phyloP scores from a whole-genome alignment of 2,113 vertebrate species.

The Thryonomys swinderianus region DNA sequence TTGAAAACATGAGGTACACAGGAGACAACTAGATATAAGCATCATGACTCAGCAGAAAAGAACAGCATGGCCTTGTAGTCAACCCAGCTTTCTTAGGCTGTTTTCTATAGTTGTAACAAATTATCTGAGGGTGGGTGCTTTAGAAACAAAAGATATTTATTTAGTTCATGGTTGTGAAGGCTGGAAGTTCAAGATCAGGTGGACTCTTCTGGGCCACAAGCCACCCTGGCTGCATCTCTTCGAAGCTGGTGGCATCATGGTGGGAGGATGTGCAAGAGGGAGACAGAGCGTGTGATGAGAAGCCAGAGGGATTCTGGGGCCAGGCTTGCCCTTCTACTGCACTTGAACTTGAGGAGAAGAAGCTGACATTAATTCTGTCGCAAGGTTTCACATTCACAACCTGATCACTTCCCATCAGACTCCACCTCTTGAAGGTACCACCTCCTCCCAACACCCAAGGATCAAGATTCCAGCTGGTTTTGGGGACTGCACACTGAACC shows the following conservation, averaged over 20 bases:
- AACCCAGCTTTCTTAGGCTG: neutral
- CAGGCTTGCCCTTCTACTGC: neutral
- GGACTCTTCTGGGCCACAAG: neutral
- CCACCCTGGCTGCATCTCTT: neutral
- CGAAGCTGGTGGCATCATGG: neutral
- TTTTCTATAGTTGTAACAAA: neutral
- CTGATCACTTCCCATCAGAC: neutral
- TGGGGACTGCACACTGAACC: neutral
- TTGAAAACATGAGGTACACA: neutral
- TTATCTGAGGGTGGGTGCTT: neutral
- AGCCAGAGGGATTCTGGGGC: neutral
- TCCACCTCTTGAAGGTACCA: neutral
- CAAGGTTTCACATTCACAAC: too few relatives aligned
- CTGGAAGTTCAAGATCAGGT: neutral
- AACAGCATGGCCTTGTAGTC: rapidly evolving
- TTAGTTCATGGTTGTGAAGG: neutral
- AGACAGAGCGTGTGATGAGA: neutral
- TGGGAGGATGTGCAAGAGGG: neutral
- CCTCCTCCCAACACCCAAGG: neutral
- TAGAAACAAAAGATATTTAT: neutral
- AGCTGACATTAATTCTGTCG: neutral
- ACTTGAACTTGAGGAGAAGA: neutral
- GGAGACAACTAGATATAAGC: neutral
- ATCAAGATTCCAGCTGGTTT: neutral
- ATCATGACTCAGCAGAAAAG: neutral